Evolutionary conservation across 2,797 vertebrate species (phyloP), one percentile per base, ranked within the genome.

Genomic region (Eurystomus glaucurus): DNA sequence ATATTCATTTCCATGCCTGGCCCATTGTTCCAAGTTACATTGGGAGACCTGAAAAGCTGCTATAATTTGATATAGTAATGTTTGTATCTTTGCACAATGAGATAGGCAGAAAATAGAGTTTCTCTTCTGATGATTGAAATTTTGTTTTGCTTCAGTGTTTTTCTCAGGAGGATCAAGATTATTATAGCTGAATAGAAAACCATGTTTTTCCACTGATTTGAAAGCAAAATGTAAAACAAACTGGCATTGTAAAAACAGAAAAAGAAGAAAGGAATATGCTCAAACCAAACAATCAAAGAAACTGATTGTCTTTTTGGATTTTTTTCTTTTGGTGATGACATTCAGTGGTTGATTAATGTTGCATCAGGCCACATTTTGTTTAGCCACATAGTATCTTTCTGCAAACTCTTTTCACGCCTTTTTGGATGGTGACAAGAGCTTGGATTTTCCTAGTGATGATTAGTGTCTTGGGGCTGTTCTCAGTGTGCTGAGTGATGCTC

Each of bases 211-310:
- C n/a, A 75, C 33, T 62, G 60, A 18, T 95, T 75, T 95, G 85
- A 80, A 93, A 90, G 45, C 31, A 93, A 80, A 88, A 80, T 78
- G 10, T 72, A 65, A 84, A 93, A 22, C 52, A 85, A 83, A 45
- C 17, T 87, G 22, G 9, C 72, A 25, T 12, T 48, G 25, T n/a
- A 80, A 94, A 68, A 39, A 65, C 46, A 64, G 51, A 76, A 58
- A 83, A 78, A 10, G 29, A 87, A 87, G 39, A 74, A 93, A 87
- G 19, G 37, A 71, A 85, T 68, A 90, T 35, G 28, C 62, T 74
- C 55, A 52, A 79, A 78, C 41, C 41, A 93, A 94, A 51, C 28
- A 77, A 74, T 45, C 45, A 66, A 91, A 57, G n/a, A 20, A 69
- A 50, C 1, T 4, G 15, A 6, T 58, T 93, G 86, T 72, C 22